Base-by-base conservation (phyloP, 1,140 invertebrate genomes). In the Eumeta japonica region DNA sequence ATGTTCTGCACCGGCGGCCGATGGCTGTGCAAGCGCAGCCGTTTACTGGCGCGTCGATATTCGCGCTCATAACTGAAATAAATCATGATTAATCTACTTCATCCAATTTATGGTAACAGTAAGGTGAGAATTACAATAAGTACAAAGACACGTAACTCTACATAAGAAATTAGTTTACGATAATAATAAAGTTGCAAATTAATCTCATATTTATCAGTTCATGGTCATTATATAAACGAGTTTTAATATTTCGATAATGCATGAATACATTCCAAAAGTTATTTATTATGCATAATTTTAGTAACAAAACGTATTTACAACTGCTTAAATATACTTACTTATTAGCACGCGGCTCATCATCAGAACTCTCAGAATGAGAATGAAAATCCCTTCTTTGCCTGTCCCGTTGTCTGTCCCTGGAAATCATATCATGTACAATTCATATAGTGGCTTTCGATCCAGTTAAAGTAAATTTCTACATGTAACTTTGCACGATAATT, bases 281-380 rank as follows among this genome's bases (percentile, higher is more conserved):
- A n/a, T n/a, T n/a, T n/a, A n/a, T n/a, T n/a, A n/a, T n/a, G n/a
- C n/a, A n/a, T n/a, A n/a, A n/a, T n/a, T n/a, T n/a, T n/a, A n/a
- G n/a, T n/a, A n/a, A n/a, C n/a, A n/a, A n/a, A n/a, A n/a, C n/a
- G n/a, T n/a, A n/a, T n/a, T n/a, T n/a, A n/a, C n/a, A 17, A 40
- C 34, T 12, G 30, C 58, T 43, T 16, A 42, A 63, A 61, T 38
- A 34, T 45, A 59, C 68, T 62, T 48, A 76, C 71, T 75, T 75
- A 53, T 79, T 75, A 52, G 76, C 71, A 46, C 76, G 76, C 48
- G 77, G 77, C 41, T 80, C 79, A 45, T 79, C 77, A 41, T 79
- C 78, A 2, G 78, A 80, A 62, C 79, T 81, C 39, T 81, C 77
- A 27, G 79, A 78, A 56, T 75, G 71, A 49, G 71, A 73, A 65